Percentiles rank a stretch among this genome's conserved stretches.
phyloP scores from a whole-genome alignment of 2,888 invertebrate genomes.

The Caenorhabditis sulstoni region DNA sequence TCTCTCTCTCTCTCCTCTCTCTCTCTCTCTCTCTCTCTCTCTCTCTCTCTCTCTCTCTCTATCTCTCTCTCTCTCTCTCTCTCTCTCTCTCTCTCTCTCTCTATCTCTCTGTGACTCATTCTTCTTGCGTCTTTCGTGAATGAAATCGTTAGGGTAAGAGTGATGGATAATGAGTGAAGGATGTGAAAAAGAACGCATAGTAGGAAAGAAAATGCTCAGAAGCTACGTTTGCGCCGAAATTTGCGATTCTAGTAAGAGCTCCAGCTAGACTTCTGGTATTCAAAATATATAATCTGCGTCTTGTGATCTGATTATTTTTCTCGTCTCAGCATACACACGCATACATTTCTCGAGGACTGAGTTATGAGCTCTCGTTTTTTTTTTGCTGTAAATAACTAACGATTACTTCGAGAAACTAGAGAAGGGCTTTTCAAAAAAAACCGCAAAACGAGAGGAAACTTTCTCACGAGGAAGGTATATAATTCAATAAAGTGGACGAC shows the following conservation, averaged over 20 bases:
- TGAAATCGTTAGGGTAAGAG: slow-evolving; percentile 34
- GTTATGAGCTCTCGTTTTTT: neutral
- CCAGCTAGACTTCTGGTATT: neutral
- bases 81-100: no score
- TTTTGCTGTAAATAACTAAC: neutral
- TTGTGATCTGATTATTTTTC: slow-evolving; percentile 26
- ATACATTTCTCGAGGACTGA: slow-evolving; percentile 8
- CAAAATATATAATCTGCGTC: slow-evolving; percentile 22
- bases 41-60: no score
- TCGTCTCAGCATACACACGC: neutral
- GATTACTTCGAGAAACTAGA: slow-evolving; percentile 9
- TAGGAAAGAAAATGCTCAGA: neutral
- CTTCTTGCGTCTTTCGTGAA: slow-evolving; percentile 37
- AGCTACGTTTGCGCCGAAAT: neutral
- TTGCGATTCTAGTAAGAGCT: neutral
- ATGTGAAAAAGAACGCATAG: slow-evolving; percentile 2
- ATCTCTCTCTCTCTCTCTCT: no score
- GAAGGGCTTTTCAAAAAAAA: slow-evolving; percentile 27
- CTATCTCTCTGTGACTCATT: slow-evolving; percentile 14
- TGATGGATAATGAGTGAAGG: slow-evolving; percentile 38
- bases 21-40: no score
- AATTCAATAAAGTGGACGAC: slow-evolving; percentile 45
- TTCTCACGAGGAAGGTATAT: slow-evolving; percentile 49
- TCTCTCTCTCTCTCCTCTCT: no score
- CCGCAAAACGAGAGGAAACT: neutral